A percentile compares a stretch with the other conserved stretches of the same genome.
Conservation (phyloP, 2,797 vertebrate genomes). For the Diplodus puntazzo region DNA sequence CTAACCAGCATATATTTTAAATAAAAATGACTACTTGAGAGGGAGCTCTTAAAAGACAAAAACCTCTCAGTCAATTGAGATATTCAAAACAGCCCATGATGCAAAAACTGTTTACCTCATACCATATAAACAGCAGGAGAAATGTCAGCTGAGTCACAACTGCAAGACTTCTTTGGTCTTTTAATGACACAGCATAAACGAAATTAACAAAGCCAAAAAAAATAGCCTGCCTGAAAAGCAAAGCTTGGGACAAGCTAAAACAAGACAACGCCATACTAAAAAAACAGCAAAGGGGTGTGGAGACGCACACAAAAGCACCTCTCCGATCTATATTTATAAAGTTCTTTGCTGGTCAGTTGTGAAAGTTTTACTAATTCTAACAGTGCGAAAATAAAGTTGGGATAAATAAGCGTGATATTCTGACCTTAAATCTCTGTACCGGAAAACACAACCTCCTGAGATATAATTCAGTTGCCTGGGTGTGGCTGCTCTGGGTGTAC, state of each 20-base stretch:
- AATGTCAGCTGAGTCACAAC: not conserved
- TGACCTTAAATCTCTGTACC: not conserved
- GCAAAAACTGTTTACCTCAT: slow-evolving; percentile 14
- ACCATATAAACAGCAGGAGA: not conserved
- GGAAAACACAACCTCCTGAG: slow-evolving; percentile 18
- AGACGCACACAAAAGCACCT: not conserved
- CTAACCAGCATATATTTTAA: not conserved
- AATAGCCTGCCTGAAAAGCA: slow-evolving; percentile 8
- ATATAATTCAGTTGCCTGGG: slow-evolving; percentile 8
- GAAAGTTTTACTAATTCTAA: not conserved
- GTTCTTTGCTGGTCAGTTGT: not conserved
- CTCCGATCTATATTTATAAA: not conserved
- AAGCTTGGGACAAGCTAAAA: slow-evolving; percentile 13
- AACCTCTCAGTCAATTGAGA: not conserved
- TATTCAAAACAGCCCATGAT: slow-evolving; percentile 20
- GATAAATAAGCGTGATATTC: not conserved
- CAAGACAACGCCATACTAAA: not conserved
- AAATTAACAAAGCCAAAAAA: not conserved
- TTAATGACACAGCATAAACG: slow-evolving; percentile 5
- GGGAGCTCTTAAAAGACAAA: not conserved
- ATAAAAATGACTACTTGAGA: not conserved
- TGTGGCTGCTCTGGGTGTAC: slow-evolving; percentile 22
- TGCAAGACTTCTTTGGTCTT: not conserved
- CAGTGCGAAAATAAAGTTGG: not conserved
- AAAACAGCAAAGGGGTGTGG: slow-evolving; percentile 3